phyloP scores from a whole-genome alignment of 2,888 invertebrate species.

The Stictocephala bisonia region DNA sequence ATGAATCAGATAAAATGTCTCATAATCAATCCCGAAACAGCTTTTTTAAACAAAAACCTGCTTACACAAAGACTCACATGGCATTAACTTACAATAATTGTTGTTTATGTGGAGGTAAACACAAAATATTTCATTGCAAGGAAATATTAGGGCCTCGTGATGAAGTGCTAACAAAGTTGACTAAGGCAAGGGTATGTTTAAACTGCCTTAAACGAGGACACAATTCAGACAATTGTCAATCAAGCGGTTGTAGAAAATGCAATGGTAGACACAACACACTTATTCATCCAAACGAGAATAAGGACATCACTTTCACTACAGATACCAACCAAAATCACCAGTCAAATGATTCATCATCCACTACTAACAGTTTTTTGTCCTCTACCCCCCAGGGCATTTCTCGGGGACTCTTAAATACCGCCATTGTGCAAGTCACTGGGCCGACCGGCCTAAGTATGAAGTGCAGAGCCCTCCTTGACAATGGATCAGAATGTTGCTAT shows the following conservation, averaged over 20 bases:
- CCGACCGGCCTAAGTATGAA: neutral
- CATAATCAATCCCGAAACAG: neutral
- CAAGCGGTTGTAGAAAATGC: no score
- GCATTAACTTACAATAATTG: neutral
- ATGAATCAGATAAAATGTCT: neutral
- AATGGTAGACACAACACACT: no score
- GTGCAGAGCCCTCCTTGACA: slow-evolving; percentile 14
- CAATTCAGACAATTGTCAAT: no score
- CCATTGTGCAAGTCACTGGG: neutral
- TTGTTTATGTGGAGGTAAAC: neutral
- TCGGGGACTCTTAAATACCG: neutral
- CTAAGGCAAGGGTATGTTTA: neutral
- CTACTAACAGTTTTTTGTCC: neutral
- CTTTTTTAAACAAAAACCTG: no score
- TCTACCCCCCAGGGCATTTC: neutral
- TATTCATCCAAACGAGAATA: no score
- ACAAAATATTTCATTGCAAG: neutral
- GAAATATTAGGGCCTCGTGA: neutral
- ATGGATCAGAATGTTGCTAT: slow-evolving; percentile 6
- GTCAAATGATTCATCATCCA: no score
- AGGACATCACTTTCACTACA: no score
- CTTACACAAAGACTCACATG: neutral
- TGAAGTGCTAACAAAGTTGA: neutral
- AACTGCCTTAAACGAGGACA: no score
- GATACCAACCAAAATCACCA: no score